Evolutionary conservation across 2,888 invertebrate species (phyloP), one percentile per base, ranked within the genome.

Genomic region (Heliconius cydno): DNA sequence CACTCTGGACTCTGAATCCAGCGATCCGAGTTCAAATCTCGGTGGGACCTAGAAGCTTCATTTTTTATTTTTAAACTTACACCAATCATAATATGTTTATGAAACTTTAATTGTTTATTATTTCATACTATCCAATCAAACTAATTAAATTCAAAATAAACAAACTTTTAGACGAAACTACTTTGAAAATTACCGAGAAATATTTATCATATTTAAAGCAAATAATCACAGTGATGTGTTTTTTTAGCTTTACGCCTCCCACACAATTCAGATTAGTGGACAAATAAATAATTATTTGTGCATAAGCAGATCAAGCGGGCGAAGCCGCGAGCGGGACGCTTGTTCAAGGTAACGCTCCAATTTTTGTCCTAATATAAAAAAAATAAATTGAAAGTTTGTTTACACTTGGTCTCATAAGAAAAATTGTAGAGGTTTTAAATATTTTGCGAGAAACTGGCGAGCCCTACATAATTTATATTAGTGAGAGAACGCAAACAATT

Each of bases 1-100:
- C 95, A 95, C 95, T 95, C 95, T 95, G 95, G 95, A 95, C 95
- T 95, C 95, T 95, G 96, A 97, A 97, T 97, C 97, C 96, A 96
- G 97, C 96, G 96, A 97, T 97, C 97, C 96, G 96, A 97, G 97
- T 97, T 97, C 97, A 96, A 97, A 96, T 97, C 97, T 97, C 97
- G 96, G 97, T 96, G 96, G 96, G 93, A 95, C 94, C 94, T 94
- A 22, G 1, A 38, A 10, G 52, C 19, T 7, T 22, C 19, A 19
- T 41, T 22, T 74, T 63, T 63, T 63, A 3, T 34, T 25, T 38
- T 25, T 38, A 6, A 25, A 41, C 41, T 0, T 38, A 63, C 22
- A 60, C 12, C n/a, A n/a, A n/a, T 60, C 1, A n/a, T 60, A 1
- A n/a, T 60, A 60, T 60, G 12, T 60, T 60, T n/a, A 9, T 60